Conservation (phyloP, 2,888 invertebrate genomes). For the Teinopalpus imperialis region DNA sequence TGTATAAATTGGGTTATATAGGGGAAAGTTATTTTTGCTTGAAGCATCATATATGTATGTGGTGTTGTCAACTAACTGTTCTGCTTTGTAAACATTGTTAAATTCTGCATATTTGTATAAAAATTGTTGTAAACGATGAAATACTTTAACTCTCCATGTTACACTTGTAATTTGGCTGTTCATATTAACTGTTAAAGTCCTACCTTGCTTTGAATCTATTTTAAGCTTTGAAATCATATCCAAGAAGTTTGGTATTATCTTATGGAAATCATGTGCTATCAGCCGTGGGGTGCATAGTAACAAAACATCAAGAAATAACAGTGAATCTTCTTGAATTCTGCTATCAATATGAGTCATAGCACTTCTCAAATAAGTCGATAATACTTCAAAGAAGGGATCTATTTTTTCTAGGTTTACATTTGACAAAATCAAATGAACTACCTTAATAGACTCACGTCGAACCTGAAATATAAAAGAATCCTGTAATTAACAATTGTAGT, state of each 20-base stretch:
- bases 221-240: conserved; percentile 91
- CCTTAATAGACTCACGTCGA: conserved; percentile 80
- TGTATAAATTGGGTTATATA: conserved; percentile 54
- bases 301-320: conserved; percentile 89
- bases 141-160: conserved; percentile 90
- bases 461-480: conserved; percentile 65
- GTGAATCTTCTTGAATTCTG: conserved; percentile 91
- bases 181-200: conserved; percentile 86
- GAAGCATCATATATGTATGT: conserved; percentile 48
- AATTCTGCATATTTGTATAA: conserved; percentile 56
- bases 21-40: conserved; percentile 51
- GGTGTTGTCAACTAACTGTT: conserved; percentile 33
- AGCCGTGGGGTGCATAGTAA: conserved; percentile 84
- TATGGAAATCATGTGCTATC: conserved; percentile 85
- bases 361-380: conserved; percentile 91
- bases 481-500: conserved; percentile 1
- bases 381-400: conserved; percentile 87
- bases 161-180: conserved; percentile 87
- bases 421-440: conserved; percentile 73
- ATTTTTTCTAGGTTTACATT: conserved; percentile 72
- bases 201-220: conserved; percentile 83
- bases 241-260: conserved; percentile 90
- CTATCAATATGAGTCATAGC: conserved; percentile 94
- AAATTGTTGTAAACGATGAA: conserved; percentile 85
- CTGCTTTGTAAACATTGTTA: conserved; percentile 42